These are phyloP conservation scores for Morbakka virulenta DNA, from an alignment of 30 jellyfish, hydroid and myxozoan species.

Conservation along the genomic window DNA sequence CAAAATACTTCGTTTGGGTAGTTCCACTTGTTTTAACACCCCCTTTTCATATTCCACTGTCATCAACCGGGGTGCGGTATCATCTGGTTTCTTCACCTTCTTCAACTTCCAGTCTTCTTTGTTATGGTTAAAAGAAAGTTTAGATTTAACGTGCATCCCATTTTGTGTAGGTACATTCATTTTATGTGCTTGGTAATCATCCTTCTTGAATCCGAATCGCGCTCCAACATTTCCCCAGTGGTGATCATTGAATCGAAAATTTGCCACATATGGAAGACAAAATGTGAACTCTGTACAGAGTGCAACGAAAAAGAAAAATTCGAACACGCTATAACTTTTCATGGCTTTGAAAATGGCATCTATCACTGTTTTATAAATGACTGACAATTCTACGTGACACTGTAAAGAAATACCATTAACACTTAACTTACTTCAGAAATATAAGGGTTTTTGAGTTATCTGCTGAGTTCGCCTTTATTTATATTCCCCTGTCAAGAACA, in stretches of 20 bases:
- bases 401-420: too few relatives aligned
- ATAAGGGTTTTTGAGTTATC: too few relatives aligned
- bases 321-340: neutral
- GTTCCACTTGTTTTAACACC: neutral
- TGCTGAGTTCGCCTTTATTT: neutral
- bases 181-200: too few relatives aligned
- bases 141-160: neutral
- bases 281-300: neutral
- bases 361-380: too few relatives aligned
- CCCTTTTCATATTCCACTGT: neutral
- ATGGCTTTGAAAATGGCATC: too few relatives aligned
- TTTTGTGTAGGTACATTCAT: neutral
- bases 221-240: too few relatives aligned
- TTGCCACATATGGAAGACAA: neutral
- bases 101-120: too few relatives aligned
- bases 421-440: too few relatives aligned
- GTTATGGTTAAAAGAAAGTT: too few relatives aligned
- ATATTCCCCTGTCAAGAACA: neutral
- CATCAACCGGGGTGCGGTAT: neutral
- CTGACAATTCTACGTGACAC: too few relatives aligned
- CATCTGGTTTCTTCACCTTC: neutral
- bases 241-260: neutral
- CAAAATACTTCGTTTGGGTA: neutral
- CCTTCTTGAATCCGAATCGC: too few relatives aligned
- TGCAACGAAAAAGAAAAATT: neutral